These are phyloP conservation scores for Panopea generosa DNA, from an alignment of 2,888 invertebrate genomes.

Conservation along the genomic window DNA sequence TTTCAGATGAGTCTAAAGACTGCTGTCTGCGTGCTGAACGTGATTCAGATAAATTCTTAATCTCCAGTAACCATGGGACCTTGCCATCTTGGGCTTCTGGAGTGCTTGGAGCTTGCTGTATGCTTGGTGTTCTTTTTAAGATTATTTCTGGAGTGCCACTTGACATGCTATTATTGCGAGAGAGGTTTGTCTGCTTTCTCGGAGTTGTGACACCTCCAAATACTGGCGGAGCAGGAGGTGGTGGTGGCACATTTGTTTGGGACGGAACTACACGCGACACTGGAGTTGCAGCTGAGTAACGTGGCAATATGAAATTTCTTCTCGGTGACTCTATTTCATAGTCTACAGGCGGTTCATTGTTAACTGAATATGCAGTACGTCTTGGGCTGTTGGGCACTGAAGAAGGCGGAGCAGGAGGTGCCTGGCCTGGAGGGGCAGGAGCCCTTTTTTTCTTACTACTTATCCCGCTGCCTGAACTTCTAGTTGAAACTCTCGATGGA, in stretches of 20 bases:
- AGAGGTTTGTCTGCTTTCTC: slow-evolving; percentile 26
- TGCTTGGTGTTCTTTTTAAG: slow-evolving; percentile 52
- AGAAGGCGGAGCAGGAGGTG: slow-evolving; percentile 51
- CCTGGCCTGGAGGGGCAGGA: slow-evolving; percentile 71
- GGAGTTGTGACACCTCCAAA: neutral
- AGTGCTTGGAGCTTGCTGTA: slow-evolving; percentile 33
- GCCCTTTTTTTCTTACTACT: slow-evolving; percentile 78
- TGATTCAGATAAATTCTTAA: slow-evolving; percentile 61
- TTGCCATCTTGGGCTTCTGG: slow-evolving; percentile 32
- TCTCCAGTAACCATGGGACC: slow-evolving; percentile 64
- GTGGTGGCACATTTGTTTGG: slow-evolving; percentile 16
- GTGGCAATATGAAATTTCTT: slow-evolving; percentile 44
- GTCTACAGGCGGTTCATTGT: slow-evolving; percentile 73
- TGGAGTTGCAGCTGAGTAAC: slow-evolving; percentile 26
- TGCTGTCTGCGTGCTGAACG: slow-evolving; percentile 62
- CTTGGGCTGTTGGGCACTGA: slow-evolving; percentile 30
- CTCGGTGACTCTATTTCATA: slow-evolving; percentile 71
- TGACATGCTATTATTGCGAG: slow-evolving; percentile 50
- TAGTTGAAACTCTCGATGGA: slow-evolving; percentile 59
- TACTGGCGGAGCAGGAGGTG: slow-evolving; percentile 43
- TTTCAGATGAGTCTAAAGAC: slow-evolving; percentile 50
- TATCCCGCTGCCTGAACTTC: slow-evolving; percentile 70
- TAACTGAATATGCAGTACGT: slow-evolving; percentile 46
- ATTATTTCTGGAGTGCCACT: slow-evolving; percentile 54
- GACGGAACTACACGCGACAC: slow-evolving; percentile 7